phyloP scores from a whole-genome alignment of 1,140 invertebrate species.

The Kradibia gibbosae region DNA sequence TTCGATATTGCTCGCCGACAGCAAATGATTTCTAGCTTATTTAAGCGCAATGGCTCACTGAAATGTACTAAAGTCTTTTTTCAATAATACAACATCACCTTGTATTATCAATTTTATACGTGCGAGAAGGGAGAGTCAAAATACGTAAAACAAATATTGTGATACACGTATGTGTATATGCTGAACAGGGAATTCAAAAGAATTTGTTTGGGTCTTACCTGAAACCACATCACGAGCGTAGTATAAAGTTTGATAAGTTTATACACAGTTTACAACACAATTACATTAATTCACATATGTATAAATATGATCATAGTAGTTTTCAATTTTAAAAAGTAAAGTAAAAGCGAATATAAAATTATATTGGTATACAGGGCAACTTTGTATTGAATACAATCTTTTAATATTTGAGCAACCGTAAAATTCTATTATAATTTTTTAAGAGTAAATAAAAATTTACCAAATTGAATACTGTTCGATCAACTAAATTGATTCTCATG shows the following conservation, averaged over 20 bases:
- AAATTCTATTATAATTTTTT: no score
- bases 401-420: no score
- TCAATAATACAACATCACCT: background rate
- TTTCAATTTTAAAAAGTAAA: no score
- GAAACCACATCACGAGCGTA: background rate
- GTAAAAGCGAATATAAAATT: no score
- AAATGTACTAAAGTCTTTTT: background rate
- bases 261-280: background rate
- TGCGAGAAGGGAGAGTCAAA: background rate
- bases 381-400: no score
- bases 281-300: background rate
- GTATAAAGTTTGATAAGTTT: background rate
- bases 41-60: background rate
- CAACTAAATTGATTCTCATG: no score
- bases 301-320: background rate
- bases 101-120: background rate
- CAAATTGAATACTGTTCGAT: no score
- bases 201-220: background rate
- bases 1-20: background rate
- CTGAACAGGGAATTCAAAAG: background rate
- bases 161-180: background rate
- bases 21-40: background rate
- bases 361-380: no score
- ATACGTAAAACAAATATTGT: background rate
- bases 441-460: no score